Conservation (phyloP, 2,113 vertebrate genomes). For the Elephas maximus region DNA sequence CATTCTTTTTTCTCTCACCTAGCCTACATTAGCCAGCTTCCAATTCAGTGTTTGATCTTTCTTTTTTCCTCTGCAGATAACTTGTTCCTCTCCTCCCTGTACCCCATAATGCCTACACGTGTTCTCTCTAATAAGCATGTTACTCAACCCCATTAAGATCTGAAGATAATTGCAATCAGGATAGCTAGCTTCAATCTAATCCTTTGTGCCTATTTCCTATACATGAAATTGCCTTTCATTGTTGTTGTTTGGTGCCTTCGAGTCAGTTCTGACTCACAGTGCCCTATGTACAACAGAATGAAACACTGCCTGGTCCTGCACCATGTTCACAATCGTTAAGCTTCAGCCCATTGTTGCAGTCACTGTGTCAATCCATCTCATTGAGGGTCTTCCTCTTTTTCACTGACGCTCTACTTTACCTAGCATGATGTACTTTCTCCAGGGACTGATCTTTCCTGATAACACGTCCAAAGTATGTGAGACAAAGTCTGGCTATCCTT, state of each 20-base stretch:
- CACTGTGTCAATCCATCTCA: too few relatives aligned
- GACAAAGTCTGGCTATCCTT: too few relatives aligned
- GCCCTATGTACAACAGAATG: too few relatives aligned
- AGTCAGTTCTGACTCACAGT: too few relatives aligned
- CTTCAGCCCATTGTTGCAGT: too few relatives aligned
- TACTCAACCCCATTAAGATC: conserved; percentile 12
- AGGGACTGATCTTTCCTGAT: too few relatives aligned
- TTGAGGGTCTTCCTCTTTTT: too few relatives aligned
- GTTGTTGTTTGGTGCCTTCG: background rate
- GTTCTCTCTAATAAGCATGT: background rate
- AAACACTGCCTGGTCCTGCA: too few relatives aligned
- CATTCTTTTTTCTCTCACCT: background rate
- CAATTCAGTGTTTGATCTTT: background rate
- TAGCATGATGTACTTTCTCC: too few relatives aligned
- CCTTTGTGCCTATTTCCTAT: background rate
- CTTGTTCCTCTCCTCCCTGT: background rate
- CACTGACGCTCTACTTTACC: too few relatives aligned
- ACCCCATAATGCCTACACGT: background rate
- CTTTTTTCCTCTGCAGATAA: background rate
- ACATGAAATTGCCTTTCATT: conserved; percentile 12
- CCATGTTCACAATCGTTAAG: too few relatives aligned
- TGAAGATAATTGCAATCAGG: background rate
- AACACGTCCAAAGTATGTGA: too few relatives aligned
- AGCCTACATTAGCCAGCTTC: background rate
- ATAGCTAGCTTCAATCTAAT: background rate